phyloP scores from a whole-genome alignment of 2,888 invertebrate genomes.

The Conomelus anceps region DNA sequence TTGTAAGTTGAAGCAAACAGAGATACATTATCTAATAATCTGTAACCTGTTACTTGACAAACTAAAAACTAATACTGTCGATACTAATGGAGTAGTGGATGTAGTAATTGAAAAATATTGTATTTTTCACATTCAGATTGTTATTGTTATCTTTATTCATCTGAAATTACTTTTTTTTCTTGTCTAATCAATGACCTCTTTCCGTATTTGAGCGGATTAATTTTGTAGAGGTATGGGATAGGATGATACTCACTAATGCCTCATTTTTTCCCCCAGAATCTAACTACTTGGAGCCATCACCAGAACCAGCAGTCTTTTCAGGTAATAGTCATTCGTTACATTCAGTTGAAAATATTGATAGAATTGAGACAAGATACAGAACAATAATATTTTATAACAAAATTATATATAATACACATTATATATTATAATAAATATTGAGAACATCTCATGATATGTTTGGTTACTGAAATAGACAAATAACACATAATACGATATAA shows the following conservation, averaged over 20 bases:
- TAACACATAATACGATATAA: too few relatives aligned
- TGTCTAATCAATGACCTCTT: background rate
- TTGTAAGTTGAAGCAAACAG: too few relatives aligned
- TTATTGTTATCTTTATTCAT: background rate
- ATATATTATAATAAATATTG: too few relatives aligned
- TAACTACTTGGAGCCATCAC: background rate
- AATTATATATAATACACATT: too few relatives aligned
- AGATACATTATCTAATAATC: too few relatives aligned
- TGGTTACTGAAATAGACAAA: too few relatives aligned
- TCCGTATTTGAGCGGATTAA: background rate
- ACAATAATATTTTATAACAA: too few relatives aligned
- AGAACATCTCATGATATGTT: too few relatives aligned
- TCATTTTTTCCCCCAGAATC: background rate
- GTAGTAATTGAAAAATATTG: background rate
- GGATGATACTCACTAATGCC: background rate
- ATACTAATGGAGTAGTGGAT: background rate
- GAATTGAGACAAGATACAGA: too few relatives aligned
- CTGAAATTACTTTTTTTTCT: background rate
- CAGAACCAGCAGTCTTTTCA: slow-evolving; percentile 9
- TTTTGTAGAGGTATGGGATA: background rate
- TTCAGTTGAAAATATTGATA: background rate
- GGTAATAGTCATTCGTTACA: background rate
- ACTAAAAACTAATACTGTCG: background rate
- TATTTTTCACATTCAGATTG: background rate
- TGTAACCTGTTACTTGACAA: too few relatives aligned